These are phyloP conservation scores for Diachasmimorpha longicaudata DNA, from an alignment of 1,140 invertebrate genomes.

Conservation along the genomic window DNA sequence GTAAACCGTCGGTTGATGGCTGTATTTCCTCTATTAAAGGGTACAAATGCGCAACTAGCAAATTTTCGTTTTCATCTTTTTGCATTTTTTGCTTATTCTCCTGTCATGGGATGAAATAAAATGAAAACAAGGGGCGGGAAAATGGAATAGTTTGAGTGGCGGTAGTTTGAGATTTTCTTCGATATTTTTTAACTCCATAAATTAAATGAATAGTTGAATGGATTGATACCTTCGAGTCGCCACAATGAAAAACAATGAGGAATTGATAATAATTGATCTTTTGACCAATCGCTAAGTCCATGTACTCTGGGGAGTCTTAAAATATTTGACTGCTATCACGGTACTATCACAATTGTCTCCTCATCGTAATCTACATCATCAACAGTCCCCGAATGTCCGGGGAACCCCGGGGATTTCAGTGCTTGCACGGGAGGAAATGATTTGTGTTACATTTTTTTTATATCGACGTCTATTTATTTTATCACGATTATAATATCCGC, in stretches of 20 bases:
- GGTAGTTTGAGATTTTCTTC: too few species aligned
- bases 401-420: neutral
- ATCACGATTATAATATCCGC: too few species aligned
- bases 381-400: neutral
- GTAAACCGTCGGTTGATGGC: constrained; percentile 18
- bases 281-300: neutral
- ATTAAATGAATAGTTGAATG: too few species aligned
- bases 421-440: neutral
- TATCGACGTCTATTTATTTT: neutral
- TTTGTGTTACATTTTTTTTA: neutral
- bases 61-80: neutral
- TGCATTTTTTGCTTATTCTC: neutral
- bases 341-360: neutral
- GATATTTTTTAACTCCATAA: too few species aligned
- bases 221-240: too few species aligned
- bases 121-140: too few species aligned
- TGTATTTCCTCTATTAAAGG: constrained; percentile 21
- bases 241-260: too few species aligned
- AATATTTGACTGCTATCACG: neutral
- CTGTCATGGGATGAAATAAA: neutral
- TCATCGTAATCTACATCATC: neutral
- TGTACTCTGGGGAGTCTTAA: neutral
- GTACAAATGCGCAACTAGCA: neutral
- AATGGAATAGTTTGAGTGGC: too few species aligned
- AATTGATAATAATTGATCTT: too few species aligned